A percentile compares a stretch with the other conserved stretches of the same genome.
Evolutionary conservation across 2,888 invertebrate species (phyloP).

Genomic region (Leptogaster cylindrica): DNA sequence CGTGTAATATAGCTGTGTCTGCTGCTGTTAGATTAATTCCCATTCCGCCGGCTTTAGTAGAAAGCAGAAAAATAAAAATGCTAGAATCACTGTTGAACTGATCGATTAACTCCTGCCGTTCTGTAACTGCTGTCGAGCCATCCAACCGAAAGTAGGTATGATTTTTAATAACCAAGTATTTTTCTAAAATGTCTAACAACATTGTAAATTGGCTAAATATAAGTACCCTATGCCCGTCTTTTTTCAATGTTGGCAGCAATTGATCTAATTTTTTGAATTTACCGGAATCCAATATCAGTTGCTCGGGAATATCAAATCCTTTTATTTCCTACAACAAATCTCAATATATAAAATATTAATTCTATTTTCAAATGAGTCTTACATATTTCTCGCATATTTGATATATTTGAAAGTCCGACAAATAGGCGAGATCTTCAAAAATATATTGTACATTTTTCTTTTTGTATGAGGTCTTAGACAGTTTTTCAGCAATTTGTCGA

Average conservation of each 20-base stretch:
- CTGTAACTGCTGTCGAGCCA: conserved; percentile 85
- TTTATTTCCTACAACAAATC: conserved; percentile 66
- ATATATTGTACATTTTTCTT: conserved; percentile 80
- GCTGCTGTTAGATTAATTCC: conserved; percentile 94
- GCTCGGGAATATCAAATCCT: conserved; percentile 69
- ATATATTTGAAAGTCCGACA: conserved; percentile 93
- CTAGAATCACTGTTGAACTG: conserved; percentile 78
- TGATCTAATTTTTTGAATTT: conserved; percentile 84
- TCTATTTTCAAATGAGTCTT: conserved; percentile 62
- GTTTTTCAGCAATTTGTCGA: conserved; percentile 71
- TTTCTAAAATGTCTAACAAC: conserved; percentile 91
- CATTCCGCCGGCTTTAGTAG: conserved; percentile 94
- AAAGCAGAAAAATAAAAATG: conserved; percentile 89
- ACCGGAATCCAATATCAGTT: conserved; percentile 80
- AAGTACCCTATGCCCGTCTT: conserved; percentile 80
- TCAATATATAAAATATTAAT: conserved; percentile 8
- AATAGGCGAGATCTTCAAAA: conserved; percentile 83
- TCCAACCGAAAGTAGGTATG: conserved; percentile 84
- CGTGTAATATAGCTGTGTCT: conserved; percentile 94
- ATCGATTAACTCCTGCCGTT: conserved; percentile 89
- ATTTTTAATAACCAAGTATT: conserved; percentile 77
- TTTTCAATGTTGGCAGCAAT: conserved; percentile 75
- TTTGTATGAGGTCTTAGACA: conserved; percentile 75
- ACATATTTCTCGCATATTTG: conserved; percentile 73
- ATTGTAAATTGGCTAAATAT: conserved; percentile 97